These are phyloP conservation scores for Chelonia mydas DNA, from an alignment of 2,797 vertebrate species.

Conservation along the genomic window DNA sequence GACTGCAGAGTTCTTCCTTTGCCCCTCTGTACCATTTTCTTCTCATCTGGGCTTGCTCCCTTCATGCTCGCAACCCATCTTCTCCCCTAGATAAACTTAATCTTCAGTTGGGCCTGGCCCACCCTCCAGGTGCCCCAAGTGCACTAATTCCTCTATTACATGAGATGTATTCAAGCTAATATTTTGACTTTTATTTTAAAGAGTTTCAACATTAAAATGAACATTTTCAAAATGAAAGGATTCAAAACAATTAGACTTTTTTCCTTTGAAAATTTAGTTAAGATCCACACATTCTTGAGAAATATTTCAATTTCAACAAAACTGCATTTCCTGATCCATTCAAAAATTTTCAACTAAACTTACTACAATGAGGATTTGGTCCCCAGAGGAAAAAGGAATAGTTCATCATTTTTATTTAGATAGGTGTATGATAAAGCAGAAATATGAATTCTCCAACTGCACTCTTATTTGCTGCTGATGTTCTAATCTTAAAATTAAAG, in stretches of 20 bases:
- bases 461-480: background rate
- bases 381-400: background rate
- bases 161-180: background rate
- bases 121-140: background rate
- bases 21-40: too few species aligned
- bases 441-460: background rate
- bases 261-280: background rate
- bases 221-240: too few species aligned
- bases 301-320: background rate
- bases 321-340: background rate
- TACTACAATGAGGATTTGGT: background rate
- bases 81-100: background rate
- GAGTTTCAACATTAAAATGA: background rate
- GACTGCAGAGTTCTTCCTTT: too few species aligned
- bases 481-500: background rate
- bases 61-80: background rate
- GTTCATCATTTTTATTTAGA: background rate
- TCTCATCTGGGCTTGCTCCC: background rate
- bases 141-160: background rate
- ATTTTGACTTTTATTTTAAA: background rate
- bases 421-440: background rate
- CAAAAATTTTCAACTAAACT: background rate
- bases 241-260: background rate
- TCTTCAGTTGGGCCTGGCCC: background rate
- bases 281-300: background rate